These are phyloP conservation scores for Mormyrus iriodes DNA, from an alignment of 2,113 vertebrate genomes.

Conservation along the genomic window DNA sequence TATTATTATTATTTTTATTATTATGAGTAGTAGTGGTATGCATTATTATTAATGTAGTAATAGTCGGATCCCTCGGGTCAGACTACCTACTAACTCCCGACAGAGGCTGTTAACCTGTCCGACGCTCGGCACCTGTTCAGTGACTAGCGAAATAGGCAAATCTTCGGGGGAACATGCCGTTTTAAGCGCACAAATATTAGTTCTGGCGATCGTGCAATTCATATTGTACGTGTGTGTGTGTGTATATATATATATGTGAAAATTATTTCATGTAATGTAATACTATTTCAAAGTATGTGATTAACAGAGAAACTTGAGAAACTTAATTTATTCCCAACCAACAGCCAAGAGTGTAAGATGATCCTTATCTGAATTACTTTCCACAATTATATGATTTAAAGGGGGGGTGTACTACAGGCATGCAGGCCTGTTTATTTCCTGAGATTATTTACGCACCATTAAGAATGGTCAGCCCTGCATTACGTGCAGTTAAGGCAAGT, in stretches of 20 bases:
- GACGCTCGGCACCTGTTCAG: neutral
- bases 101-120: neutral
- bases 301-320: neutral
- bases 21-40: neutral
- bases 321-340: neutral
- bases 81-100: neutral
- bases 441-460: neutral
- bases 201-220: neutral
- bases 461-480: neutral
- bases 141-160: neutral
- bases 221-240: neutral
- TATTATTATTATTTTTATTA: neutral
- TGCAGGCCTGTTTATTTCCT: neutral
- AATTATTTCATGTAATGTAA: too few relatives aligned
- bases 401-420: neutral
- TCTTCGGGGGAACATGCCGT: neutral
- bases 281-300: neutral
- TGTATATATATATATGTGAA: too few relatives aligned
- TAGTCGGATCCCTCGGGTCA: neutral
- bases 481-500: neutral
- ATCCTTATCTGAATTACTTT: neutral
- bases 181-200: neutral
- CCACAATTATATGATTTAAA: neutral
- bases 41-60: neutral
- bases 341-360: neutral